Conservation (phyloP, 2,888 invertebrate species). For the Ichneumoninae sp. region DNA sequence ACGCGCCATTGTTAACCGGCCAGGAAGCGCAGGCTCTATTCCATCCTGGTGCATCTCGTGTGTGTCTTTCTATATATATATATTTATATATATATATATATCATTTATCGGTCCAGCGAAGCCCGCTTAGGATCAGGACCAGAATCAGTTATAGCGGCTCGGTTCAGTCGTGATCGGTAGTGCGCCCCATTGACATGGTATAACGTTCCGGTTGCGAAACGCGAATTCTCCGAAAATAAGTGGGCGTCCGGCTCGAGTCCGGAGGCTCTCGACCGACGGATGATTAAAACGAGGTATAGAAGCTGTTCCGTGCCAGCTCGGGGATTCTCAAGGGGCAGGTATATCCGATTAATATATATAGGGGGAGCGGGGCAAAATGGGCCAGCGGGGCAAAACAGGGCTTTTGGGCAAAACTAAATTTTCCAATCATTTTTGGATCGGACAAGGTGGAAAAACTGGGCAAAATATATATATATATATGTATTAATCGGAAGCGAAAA, state of each 20-base stretch:
- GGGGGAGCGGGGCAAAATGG: no score
- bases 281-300: slow-evolving; percentile 22
- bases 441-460: no score
- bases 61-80: background rate
- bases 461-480: background rate
- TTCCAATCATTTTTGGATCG: no score
- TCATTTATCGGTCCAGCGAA: background rate
- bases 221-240: slow-evolving; percentile 14
- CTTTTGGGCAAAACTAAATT: no score
- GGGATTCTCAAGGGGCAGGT: background rate
- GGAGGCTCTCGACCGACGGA: slow-evolving; percentile 8
- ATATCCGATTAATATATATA: background rate
- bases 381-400: no score
- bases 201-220: slow-evolving; percentile 4
- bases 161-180: background rate
- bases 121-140: slow-evolving; percentile 17
- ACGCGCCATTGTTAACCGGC: slow-evolving; percentile 66
- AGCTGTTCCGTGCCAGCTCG: background rate
- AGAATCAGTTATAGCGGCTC: slow-evolving; percentile 1
- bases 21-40: slow-evolving; percentile 11
- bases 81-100: background rate
- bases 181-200: background rate
- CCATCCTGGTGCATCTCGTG: slow-evolving; percentile 20
- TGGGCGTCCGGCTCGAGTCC: slow-evolving; percentile 2
- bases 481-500: background rate